Percentiles rank a stretch among this genome's conserved stretches.
These are phyloP conservation scores for Drosophila suboccidentalis DNA, from an alignment of 2,888 invertebrate species.

Conservation along the genomic window DNA sequence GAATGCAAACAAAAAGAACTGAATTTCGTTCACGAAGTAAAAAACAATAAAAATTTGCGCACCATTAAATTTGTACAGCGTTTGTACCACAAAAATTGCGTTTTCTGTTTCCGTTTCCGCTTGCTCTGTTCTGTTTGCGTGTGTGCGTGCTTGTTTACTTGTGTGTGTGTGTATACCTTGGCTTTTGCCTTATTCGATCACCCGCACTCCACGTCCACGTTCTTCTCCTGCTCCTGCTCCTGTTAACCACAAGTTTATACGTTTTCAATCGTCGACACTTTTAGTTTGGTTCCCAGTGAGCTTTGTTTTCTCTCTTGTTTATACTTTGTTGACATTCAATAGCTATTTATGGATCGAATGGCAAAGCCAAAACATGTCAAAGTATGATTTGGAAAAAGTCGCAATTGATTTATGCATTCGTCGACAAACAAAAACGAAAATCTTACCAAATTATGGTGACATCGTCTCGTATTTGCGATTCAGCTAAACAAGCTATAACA, in stretches of 20 bases:
- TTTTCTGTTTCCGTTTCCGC: constrained; percentile 40
- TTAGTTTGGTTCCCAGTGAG: constrained; percentile 26
- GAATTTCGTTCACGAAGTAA: constrained; percentile 21
- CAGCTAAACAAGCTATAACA: constrained; percentile 31
- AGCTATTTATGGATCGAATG: constrained; percentile 44
- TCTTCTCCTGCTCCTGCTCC: not conserved
- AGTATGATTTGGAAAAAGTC: constrained; percentile 50
- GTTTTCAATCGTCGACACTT: constrained; percentile 37
- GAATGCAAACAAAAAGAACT: constrained; percentile 41
- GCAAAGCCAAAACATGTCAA: constrained; percentile 55
- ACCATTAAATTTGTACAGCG: constrained; percentile 75
- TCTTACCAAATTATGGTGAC: constrained; percentile 26
- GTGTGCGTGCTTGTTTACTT: not conserved
- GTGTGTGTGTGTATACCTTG: constrained; percentile 35
- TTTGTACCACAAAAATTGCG: constrained; percentile 51
- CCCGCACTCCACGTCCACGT: constrained; percentile 1
- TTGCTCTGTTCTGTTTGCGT: not conserved
- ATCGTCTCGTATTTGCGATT: constrained; percentile 37
- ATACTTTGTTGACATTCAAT: constrained; percentile 62
- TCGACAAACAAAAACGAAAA: constrained; percentile 28
- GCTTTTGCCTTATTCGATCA: constrained; percentile 39
- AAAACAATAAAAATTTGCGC: constrained; percentile 75
- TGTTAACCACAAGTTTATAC: constrained; percentile 27
- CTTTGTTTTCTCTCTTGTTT: constrained; percentile 19
- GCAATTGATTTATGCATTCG: constrained; percentile 62